Conservation (phyloP, 2,113 vertebrate genomes). For the Phainopepla nitens region DNA sequence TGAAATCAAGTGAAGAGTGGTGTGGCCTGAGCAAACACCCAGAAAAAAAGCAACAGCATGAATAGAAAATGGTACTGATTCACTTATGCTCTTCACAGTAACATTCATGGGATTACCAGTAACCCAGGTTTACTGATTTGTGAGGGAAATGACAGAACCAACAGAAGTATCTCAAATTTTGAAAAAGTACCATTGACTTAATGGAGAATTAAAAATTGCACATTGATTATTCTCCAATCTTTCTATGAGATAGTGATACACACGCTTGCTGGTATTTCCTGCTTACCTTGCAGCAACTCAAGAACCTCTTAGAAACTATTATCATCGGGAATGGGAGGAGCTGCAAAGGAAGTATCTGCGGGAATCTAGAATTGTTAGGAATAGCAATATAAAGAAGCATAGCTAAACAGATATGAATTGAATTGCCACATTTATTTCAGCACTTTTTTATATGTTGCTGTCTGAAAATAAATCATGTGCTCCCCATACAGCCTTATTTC, state of each 20-base stretch:
- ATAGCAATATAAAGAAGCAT: neutral
- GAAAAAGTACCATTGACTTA: neutral
- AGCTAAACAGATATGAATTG: conserved; percentile 34
- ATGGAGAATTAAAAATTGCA: neutral
- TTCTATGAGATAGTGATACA: neutral
- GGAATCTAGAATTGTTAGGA: neutral
- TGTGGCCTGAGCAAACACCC: neutral
- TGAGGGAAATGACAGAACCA: neutral
- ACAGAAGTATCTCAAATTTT: neutral
- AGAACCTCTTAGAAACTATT: neutral
- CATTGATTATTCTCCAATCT: neutral
- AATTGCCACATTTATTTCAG: conserved; percentile 2
- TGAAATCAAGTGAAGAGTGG: neutral
- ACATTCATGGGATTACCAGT: neutral
- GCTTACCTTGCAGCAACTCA: neutral
- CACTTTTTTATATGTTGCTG: conserved; percentile 22
- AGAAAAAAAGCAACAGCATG: neutral
- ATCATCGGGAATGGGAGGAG: neutral
- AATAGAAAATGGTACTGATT: neutral
- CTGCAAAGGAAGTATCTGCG: neutral
- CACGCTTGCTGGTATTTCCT: neutral
- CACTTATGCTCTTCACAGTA: neutral
- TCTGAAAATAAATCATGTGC: conserved; percentile 18
- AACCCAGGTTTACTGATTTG: neutral
- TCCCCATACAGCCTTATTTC: conserved; percentile 46